Evolutionary conservation across 2,113 vertebrate species (phyloP).

Genomic region (Pontoporia blainvillei): DNA sequence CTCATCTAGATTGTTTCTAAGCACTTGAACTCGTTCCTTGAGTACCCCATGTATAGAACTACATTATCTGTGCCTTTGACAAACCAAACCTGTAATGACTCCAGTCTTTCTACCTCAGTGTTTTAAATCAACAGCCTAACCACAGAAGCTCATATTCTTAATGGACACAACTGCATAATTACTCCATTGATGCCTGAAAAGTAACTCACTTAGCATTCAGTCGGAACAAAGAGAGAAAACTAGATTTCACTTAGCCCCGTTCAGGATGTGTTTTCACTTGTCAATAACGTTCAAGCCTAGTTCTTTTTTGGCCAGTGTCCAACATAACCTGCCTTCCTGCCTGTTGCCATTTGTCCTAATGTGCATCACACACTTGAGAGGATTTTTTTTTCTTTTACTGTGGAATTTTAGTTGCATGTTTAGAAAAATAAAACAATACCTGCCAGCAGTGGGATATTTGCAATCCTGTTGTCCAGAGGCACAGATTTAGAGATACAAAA

Average conservation of each 20-base stretch:
- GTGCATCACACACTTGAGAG: neutral
- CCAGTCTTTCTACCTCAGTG: slow-evolving; percentile 37
- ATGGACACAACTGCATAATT: slow-evolving; percentile 46
- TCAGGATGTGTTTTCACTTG: slow-evolving; percentile 21
- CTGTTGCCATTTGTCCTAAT: neutral
- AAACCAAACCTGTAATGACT: slow-evolving; percentile 36
- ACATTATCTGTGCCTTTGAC: neutral
- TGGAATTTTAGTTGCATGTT: slow-evolving; percentile 20
- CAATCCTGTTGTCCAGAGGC: slow-evolving; percentile 6
- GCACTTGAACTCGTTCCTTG: neutral
- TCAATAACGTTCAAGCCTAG: neutral
- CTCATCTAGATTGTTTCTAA: neutral
- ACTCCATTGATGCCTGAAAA: slow-evolving; percentile 26
- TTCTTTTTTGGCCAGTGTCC: neutral
- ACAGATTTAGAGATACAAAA: neutral
- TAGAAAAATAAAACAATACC: neutral
- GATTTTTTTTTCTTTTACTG: neutral
- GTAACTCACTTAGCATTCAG: slow-evolving; percentile 47
- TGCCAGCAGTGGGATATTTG: neutral
- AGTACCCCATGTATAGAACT: neutral
- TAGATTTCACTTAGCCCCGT: neutral
- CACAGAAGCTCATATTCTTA: slow-evolving; percentile 51
- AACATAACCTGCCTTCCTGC: neutral
- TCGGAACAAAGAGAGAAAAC: slow-evolving; percentile 42
- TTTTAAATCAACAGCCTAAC: slow-evolving; percentile 60